phyloP scores from a whole-genome alignment of 2,113 vertebrate genomes.

The Bagarius yarrelli region DNA sequence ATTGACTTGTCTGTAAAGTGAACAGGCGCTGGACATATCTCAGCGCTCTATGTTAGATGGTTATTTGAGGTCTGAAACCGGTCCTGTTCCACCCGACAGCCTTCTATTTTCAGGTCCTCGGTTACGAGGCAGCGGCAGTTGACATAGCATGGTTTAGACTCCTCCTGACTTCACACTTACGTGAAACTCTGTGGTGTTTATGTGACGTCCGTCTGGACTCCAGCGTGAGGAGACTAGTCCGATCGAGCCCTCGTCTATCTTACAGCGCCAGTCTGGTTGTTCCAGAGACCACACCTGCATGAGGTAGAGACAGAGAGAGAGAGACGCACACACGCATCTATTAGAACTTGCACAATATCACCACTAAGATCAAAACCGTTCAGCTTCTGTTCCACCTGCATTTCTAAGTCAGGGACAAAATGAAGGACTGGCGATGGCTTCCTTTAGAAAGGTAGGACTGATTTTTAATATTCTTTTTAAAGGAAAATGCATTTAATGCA shows the following conservation, averaged over 20 bases:
- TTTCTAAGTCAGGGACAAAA: slow-evolving; percentile 51
- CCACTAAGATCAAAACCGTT: neutral
- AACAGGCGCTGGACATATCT: slow-evolving; percentile 30
- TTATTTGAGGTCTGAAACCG: slow-evolving; percentile 61
- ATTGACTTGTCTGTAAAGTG: slow-evolving; percentile 19
- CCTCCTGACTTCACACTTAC: slow-evolving; percentile 79
- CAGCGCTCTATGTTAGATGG: slow-evolving; percentile 23
- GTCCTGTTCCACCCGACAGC: slow-evolving; percentile 59
- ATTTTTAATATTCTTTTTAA: neutral
- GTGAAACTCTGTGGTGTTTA: slow-evolving; percentile 96
- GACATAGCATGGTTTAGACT: slow-evolving; percentile 56
- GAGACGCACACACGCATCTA: rapidly evolving
- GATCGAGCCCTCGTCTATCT: slow-evolving; percentile 94
- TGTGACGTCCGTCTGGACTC: slow-evolving; percentile 97
- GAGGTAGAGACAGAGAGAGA: slow-evolving; percentile 23
- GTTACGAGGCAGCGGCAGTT: slow-evolving; percentile 73
- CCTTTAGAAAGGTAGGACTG: slow-evolving; percentile 76
- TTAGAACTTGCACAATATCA: slow-evolving; percentile 3
- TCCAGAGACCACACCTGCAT: slow-evolving; percentile 93
- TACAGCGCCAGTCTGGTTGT: slow-evolving; percentile 94
- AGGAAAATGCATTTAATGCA: neutral
- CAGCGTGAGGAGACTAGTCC: slow-evolving; percentile 92
- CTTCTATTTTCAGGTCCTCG: slow-evolving; percentile 75
- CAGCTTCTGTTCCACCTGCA: slow-evolving; percentile 38
- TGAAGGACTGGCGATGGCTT: slow-evolving; percentile 79